A percentile compares a stretch with the other conserved stretches of the same genome.
Evolutionary conservation across 2,113 vertebrate species (phyloP).

Genomic region (Passer domesticus): DNA sequence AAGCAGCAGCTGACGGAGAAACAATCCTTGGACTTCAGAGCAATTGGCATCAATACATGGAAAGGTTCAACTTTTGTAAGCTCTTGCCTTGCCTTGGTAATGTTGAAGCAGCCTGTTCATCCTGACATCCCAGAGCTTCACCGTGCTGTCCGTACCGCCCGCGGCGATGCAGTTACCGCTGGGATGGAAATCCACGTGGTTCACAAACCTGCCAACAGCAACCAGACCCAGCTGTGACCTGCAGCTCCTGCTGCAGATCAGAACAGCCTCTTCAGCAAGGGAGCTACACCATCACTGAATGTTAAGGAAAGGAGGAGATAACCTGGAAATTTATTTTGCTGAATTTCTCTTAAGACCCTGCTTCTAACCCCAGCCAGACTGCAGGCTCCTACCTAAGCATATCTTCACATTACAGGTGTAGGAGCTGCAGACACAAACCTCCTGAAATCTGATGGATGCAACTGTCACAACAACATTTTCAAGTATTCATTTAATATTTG

Average conservation of each 20-base stretch:
- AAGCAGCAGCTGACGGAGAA: neutral
- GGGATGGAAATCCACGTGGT: slow-evolving; percentile 90
- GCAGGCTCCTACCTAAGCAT: neutral
- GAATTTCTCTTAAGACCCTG: neutral
- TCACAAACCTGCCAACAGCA: slow-evolving; percentile 82
- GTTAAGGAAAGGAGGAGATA: neutral
- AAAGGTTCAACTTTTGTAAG: neutral
- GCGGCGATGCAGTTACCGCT: slow-evolving; percentile 90
- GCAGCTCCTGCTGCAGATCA: neutral
- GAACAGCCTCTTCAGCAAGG: neutral
- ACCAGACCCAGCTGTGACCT: neutral
- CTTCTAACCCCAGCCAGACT: neutral
- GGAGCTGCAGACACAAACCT: neutral
- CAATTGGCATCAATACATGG: accelerated
- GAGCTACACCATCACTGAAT: neutral
- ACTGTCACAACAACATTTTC: neutral
- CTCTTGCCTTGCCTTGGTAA: slow-evolving; percentile 84
- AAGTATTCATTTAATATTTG: neutral
- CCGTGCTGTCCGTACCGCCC: slow-evolving; percentile 86
- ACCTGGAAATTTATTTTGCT: neutral
- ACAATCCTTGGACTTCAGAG: neutral
- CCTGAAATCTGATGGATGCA: neutral
- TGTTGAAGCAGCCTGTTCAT: slow-evolving; percentile 92
- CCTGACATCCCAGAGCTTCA: slow-evolving; percentile 95
- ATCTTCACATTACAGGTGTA: neutral